Conservation (phyloP, 1,140 invertebrate species). For the Luehdorfia chinensis region DNA sequence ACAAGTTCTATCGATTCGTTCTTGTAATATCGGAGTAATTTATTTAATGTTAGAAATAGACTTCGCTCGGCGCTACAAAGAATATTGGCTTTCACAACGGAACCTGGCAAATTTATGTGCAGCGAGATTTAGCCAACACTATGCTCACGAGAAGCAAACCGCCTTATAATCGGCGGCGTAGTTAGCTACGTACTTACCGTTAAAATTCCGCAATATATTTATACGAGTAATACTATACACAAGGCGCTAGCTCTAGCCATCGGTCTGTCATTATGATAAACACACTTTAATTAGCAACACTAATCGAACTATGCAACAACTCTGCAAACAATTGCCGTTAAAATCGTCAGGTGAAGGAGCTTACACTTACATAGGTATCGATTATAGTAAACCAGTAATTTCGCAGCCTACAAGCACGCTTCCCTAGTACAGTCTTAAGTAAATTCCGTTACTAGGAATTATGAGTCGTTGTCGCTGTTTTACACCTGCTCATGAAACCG, state of each 20-base stretch:
- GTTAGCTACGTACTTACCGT: slow-evolving; percentile 11
- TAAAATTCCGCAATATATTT: slow-evolving; percentile 8
- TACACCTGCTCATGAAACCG: slow-evolving; percentile 69
- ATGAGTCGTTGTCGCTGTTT: slow-evolving; percentile 57
- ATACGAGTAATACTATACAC: no score
- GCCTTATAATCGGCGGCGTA: slow-evolving; percentile 21
- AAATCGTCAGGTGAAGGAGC: slow-evolving; percentile 54
- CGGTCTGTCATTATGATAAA: slow-evolving; percentile 3
- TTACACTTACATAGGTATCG: slow-evolving; percentile 64
- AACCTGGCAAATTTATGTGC: slow-evolving; percentile 68
- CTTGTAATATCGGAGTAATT: slow-evolving; percentile 74
- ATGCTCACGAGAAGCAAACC: slow-evolving; percentile 37
- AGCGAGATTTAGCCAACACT: slow-evolving; percentile 56
- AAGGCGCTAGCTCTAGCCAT: slow-evolving; percentile 1
- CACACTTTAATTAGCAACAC: slow-evolving; percentile 13
- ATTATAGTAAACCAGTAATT: slow-evolving; percentile 67
- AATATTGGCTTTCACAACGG: slow-evolving; percentile 75
- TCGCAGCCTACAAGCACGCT: slow-evolving; percentile 62
- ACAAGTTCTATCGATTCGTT: slow-evolving; percentile 69
- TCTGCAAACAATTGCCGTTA: slow-evolving; percentile 56
- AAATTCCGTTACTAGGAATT: slow-evolving; percentile 70
- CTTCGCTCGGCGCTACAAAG: slow-evolving; percentile 63
- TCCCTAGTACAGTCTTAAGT: slow-evolving; percentile 64
- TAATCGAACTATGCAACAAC: slow-evolving; percentile 22
- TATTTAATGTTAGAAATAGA: slow-evolving; percentile 75